Evolutionary conservation across 2,888 invertebrate genomes (phyloP), one percentile per base, ranked within the genome.

Genomic region (Silvanus unidentatus): DNA sequence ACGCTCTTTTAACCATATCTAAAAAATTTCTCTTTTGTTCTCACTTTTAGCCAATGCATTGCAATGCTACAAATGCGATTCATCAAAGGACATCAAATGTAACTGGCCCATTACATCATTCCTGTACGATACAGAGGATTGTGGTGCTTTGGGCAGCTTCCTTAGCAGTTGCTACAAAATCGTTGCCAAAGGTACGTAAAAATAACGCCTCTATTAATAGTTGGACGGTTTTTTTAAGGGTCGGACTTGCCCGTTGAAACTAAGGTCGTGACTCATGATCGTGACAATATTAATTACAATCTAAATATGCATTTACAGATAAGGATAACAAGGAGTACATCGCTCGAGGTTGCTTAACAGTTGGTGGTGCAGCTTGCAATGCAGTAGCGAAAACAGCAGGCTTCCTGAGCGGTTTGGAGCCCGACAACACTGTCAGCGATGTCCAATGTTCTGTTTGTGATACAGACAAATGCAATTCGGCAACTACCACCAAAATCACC

Each of bases 401-500:
- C 9, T 55, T 60, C 41, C 48, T 52, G 13, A 4, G 4, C n/a
- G 55, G 52, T 51, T 11, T 58, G 1, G 52, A 52, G 1, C 54
- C 57, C 39, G 44, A 54, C 1, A 43, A 58, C 0, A 36, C 57
- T 29, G 38, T 55, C 13, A 48, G 50, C 22, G 52, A 62, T 36
- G 37, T 63, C n/a, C 42, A 53, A 11, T 69, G 69, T 50, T 57
- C 49, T 42, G 62, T 63, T 27, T 69, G 69, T 54, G 60, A 64
- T 34, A 55, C 56, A 3, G 69, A 69, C 43, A 64, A 66, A 43
- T 69, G 69, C 46, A 69, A 69, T 42, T 64, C 67, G 2, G 65
- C 67, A 14, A 47, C 41, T 42, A 43, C 50, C 27, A 47, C 54
- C 16, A 57, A 48, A 49, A 52, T 56, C 39, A 55, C 63, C 3